These are phyloP conservation scores for Eulemur macaco DNA, from an alignment of 2,113 vertebrate genomes.

Conservation along the genomic window DNA sequence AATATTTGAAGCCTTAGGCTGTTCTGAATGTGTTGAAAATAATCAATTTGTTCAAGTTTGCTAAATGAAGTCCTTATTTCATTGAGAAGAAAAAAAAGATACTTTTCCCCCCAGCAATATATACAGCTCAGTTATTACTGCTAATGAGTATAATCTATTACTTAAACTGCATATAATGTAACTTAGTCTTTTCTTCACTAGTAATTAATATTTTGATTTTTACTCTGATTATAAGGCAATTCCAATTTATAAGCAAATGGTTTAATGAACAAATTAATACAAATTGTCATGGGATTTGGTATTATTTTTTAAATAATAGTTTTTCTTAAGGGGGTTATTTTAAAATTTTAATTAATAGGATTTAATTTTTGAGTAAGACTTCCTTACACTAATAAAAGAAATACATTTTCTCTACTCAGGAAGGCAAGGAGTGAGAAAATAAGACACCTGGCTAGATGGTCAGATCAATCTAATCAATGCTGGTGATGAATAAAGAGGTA, in stretches of 20 bases:
- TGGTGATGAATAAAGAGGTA: not conserved
- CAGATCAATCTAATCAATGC: not conserved
- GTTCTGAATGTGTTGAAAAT: not conserved
- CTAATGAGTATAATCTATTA: not conserved
- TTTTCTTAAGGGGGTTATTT: not conserved
- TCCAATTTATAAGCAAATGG: not conserved
- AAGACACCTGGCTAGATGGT: not conserved
- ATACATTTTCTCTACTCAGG: not conserved
- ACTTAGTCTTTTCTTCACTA: not conserved
- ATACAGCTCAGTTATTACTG: not conserved
- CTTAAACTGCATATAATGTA: not conserved
- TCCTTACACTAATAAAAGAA: not conserved
- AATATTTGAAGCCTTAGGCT: not conserved
- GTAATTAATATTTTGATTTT: not conserved
- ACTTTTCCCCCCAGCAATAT: not conserved
- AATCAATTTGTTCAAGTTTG: not conserved
- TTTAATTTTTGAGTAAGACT: not conserved
- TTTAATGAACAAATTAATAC: constrained; percentile 25
- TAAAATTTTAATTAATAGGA: not conserved
- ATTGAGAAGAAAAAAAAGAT: not conserved
- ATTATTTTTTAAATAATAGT: not conserved
- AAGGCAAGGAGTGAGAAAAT: not conserved
- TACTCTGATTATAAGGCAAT: not conserved
- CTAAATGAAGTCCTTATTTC: not conserved
- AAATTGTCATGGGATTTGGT: not conserved